These are phyloP conservation scores for Okamejei kenojei DNA, from an alignment of 2,797 vertebrate genomes.

Conservation along the genomic window DNA sequence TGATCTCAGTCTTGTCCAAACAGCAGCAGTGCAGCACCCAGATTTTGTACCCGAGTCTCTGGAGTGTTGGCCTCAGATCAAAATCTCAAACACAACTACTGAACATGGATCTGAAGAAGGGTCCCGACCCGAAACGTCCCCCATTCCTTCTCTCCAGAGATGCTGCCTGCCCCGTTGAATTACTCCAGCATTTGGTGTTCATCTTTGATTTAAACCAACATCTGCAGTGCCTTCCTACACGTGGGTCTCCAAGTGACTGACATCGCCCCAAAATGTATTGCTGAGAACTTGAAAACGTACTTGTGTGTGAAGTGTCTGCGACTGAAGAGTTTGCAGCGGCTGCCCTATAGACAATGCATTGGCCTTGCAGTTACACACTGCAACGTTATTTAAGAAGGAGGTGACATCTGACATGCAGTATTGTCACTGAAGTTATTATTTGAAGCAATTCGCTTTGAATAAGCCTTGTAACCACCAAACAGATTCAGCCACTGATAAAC, in stretches of 20 bases:
- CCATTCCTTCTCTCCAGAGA: too few relatives aligned
- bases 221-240: too few relatives aligned
- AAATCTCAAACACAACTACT: too few relatives aligned
- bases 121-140: too few relatives aligned
- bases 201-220: too few relatives aligned
- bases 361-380: neutral
- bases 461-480: neutral
- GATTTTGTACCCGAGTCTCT: too few relatives aligned
- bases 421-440: neutral
- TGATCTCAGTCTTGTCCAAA: too few relatives aligned
- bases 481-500: neutral
- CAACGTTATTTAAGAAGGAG: neutral
- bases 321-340: neutral
- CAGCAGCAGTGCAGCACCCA: too few relatives aligned
- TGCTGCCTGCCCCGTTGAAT: too few relatives aligned
- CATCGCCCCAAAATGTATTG: neutral
- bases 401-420: neutral
- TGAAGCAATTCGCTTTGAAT: neutral
- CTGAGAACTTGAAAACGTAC: neutral
- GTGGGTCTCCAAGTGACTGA: neutral
- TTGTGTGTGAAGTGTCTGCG: neutral
- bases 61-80: too few relatives aligned
- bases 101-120: too few relatives aligned
- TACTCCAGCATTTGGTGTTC: too few relatives aligned
- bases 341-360: neutral